Conservation (phyloP, 2,797 vertebrate species). For the Mormyrops attenuatus region DNA sequence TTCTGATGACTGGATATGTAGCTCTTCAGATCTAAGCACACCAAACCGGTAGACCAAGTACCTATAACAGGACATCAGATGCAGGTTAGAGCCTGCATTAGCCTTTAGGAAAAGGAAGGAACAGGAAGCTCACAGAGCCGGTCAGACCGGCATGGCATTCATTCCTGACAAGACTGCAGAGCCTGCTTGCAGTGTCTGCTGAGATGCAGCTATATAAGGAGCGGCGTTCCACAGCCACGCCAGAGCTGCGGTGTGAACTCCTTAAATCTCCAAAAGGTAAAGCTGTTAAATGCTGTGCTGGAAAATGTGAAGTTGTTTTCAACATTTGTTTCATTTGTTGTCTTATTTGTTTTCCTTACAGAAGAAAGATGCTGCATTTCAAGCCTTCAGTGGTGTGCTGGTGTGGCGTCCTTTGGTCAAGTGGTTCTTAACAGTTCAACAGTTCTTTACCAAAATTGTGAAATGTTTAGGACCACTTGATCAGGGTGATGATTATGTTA, state of each 20-base stretch:
- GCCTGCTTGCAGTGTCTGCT: constrained; percentile 6
- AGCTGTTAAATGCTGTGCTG: background rate
- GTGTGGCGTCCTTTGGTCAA: constrained; percentile 62
- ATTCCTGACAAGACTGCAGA: constrained; percentile 53
- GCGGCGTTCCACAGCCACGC: background rate
- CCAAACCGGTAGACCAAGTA: background rate
- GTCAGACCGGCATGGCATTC: constrained; percentile 65
- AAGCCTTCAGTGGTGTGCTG: background rate
- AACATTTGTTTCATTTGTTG: background rate
- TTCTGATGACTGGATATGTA: background rate
- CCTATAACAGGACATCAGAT: background rate
- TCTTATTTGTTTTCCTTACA: background rate
- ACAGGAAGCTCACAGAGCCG: constrained; percentile 65
- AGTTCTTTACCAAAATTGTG: constrained; percentile 83
- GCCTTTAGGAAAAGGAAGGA: background rate
- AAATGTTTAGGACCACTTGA: constrained; percentile 98
- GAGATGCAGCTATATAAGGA: constrained; percentile 19
- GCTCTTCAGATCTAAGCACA: background rate
- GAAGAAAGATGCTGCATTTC: background rate
- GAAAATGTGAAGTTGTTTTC: background rate
- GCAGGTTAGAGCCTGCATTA: background rate
- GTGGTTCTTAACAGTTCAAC: constrained; percentile 96
- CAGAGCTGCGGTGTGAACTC: background rate
- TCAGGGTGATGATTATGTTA: constrained; percentile 39
- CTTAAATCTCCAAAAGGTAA: background rate